Evolutionary conservation across 2,797 vertebrate genomes (phyloP), one percentile per base, ranked within the genome.

Genomic region (Sebastes iracundus): DNA sequence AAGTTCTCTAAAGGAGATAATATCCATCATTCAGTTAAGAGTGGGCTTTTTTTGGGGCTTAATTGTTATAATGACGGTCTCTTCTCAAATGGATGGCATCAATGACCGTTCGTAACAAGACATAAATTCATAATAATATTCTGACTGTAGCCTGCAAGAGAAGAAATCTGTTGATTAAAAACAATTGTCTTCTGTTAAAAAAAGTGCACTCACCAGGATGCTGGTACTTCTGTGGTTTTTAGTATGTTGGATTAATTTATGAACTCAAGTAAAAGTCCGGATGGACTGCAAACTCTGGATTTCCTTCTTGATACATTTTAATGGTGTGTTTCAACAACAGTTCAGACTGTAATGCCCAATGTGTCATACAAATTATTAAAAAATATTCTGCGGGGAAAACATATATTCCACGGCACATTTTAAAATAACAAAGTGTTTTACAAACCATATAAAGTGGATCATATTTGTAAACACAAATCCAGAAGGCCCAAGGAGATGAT

Each of bases 391-490:
- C 71, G 49, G 53, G 73, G 74, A 30, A 78, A 90, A 81, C 22
- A 60, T 60, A 64, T 33, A 80, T 68, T 73, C 52, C 58, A 70
- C 4, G 3, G 6, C 52, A 77, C 23, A 65, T 75, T 49, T 70
- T 35, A 72, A 58, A 75, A 87, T 77, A 76, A 76, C 11, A 85
- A 75, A 85, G 35, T 38, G 59, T 68, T 84, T 77, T 61, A 70
- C n/a, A 77, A 61, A 76, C 38, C 67, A 80, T 33, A 65, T 53
- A 75, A 82, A 84, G 11, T n/a, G 7, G 71, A 82, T 85, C 65
- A 79, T 64, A 79, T 76, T 58, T 53, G 9, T 33, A n/a, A 65
- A 52, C 13, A 79, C 0, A 77, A 81, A 73, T 76, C 66, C 71
- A 76, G 72, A 88, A 75, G 72, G 79, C 79, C 84, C n/a, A 22